Evolutionary conservation across 2,797 vertebrate species (phyloP).

Genomic region (Esox lucius): DNA sequence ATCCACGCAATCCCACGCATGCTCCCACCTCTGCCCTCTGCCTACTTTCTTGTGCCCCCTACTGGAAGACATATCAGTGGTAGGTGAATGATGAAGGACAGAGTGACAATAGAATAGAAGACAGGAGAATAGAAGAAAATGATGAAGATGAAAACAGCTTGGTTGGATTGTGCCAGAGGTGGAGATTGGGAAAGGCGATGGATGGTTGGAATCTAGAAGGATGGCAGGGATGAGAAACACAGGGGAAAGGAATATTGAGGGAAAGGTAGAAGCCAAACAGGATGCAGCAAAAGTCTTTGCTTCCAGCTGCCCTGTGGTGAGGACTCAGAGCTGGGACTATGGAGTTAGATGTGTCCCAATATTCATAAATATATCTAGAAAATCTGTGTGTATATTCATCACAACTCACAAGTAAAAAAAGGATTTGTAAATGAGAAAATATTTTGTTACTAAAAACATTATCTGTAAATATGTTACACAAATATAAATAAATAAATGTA

Average conservation of each 20-base stretch:
- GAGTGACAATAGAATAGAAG: background rate
- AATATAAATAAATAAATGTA: no score
- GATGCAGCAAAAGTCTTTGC: background rate
- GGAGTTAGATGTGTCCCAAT: no score
- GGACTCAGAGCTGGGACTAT: no score
- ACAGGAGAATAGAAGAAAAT: slow-evolving; percentile 1
- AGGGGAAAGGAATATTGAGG: background rate
- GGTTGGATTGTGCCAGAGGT: background rate
- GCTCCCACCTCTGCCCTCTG: background rate
- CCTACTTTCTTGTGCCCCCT: background rate
- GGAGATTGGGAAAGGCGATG: background rate
- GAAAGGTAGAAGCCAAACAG: background rate
- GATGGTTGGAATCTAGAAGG: background rate
- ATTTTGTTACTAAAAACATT: no score
- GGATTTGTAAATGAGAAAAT: no score
- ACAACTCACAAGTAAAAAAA: no score
- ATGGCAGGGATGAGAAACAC: background rate
- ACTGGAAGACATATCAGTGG: background rate
- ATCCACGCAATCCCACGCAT: background rate
- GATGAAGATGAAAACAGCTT: background rate
- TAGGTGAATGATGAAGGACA: background rate
- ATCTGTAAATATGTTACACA: no score
- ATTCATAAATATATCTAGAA: no score
- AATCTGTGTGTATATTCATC: no score
- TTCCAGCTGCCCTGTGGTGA: no score